A percentile compares a stretch with the other conserved stretches of the same genome.
Conservation (phyloP, 2,888 invertebrate genomes). For the Chalcosyrphus nemorum region DNA sequence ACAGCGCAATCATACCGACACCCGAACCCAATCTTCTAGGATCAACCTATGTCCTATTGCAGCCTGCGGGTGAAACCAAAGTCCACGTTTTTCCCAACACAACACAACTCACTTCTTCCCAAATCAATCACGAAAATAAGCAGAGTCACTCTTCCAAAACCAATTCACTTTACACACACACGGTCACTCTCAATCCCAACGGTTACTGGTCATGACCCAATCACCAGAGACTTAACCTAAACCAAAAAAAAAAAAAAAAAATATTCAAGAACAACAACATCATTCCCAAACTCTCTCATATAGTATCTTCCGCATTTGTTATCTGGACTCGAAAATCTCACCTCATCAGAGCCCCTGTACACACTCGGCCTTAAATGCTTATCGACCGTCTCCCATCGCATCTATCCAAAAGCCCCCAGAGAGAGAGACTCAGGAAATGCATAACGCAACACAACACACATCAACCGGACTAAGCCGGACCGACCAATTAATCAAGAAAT, state of each 20-base stretch:
- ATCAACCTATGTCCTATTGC: neutral
- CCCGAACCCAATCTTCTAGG: neutral
- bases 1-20: neutral
- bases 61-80: neutral
- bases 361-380: constrained; percentile 46
- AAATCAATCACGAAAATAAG: constrained; percentile 38
- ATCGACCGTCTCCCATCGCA: constrained; percentile 28
- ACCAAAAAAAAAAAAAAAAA: too few species aligned
- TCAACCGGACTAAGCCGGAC: constrained; percentile 52
- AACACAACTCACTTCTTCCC: constrained; percentile 5
- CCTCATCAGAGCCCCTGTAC: constrained; percentile 49
- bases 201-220: constrained; percentile 68
- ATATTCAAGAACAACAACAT: constrained; percentile 50
- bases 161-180: constrained; percentile 40
- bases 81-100: constrained; percentile 1
- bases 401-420: neutral
- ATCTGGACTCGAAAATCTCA: constrained; percentile 71
- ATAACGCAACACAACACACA: constrained; percentile 44
- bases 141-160: constrained; percentile 20
- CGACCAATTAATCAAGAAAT: constrained; percentile 73
- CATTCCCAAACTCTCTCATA: constrained; percentile 54
- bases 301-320: constrained; percentile 71
- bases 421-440: constrained; percentile 54
- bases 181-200: neutral
- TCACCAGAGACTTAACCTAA: constrained; percentile 57